Evolutionary conservation across 2,113 vertebrate genomes (phyloP), one percentile per base, ranked within the genome.

Genomic region (Oplegnathus fasciatus): DNA sequence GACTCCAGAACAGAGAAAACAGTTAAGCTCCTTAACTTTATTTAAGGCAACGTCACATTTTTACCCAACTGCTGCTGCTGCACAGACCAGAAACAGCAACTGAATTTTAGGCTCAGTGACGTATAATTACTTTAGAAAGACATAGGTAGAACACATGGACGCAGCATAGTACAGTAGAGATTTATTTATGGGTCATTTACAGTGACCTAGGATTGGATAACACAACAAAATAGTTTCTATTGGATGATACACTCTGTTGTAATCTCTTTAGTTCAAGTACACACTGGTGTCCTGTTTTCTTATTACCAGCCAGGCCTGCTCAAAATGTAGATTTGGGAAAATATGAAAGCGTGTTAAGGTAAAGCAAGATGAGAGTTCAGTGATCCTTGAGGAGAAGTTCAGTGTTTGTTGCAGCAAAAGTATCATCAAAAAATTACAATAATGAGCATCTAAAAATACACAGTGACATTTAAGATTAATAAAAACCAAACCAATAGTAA

Each of bases 11-110:
- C 28, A 66, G 44, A 60, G 52, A 77, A 32, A 61, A 1, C 46
- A 69, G 61, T 82, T 78, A 50, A 72, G 75, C 75, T 75, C 28
- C 62, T 75, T 75, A 50, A 78, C 44, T 60, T 77, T 32, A 52
- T 72, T 81, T 60, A 48, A 67, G 22, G 40, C 10, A 26, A 37
- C 10, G 0, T 55, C 37, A 24, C 8, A 48, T 50, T 54, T 75
- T 42, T 1, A 50, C 30, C 32, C 1, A 15, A 30, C 46, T n/a
- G 60, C 67, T 28, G 34, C 40, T 66, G 61, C 46, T 30, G 48
- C 17, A 70, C 10, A 30, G 9, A 30, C 2, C 15, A 11, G 9
- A 58, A 28, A 58, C 5, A 30, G 54, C 14, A 48, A 37, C 54
- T 68, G n/a, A 40, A 48, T 52, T 52, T 37, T 11, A 28, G 44